These are phyloP conservation scores for Tetraneura akinire DNA, from an alignment of 1,140 invertebrate species.

Conservation along the genomic window DNA sequence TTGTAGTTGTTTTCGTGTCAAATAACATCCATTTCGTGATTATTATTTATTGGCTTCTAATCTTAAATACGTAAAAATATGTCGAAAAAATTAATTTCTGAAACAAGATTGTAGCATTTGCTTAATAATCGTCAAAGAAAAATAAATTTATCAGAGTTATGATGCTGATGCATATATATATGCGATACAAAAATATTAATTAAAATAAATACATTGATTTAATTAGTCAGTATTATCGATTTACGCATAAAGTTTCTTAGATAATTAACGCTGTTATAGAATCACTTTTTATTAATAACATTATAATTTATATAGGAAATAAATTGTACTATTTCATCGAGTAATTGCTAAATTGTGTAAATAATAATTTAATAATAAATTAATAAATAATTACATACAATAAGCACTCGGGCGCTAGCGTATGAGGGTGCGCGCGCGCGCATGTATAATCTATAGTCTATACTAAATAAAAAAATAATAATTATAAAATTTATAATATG, in stretches of 20 bases:
- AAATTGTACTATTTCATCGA: background rate
- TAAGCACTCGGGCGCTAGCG: background rate
- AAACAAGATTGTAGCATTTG: background rate
- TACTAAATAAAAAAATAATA: too few species aligned
- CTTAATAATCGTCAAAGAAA: background rate
- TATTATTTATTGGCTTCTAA: background rate
- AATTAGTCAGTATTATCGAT: conserved; percentile 8
- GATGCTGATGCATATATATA: background rate
- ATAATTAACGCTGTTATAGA: background rate
- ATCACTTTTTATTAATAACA: background rate
- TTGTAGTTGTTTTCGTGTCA: background rate
- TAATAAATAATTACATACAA: conserved; percentile 68
- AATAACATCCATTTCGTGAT: background rate
- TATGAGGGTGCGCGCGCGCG: background rate
- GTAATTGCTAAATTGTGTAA: conserved; percentile 22
- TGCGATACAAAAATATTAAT: background rate
- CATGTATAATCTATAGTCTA: too few species aligned
- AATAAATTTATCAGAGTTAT: background rate
- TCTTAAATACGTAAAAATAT: too few species aligned
- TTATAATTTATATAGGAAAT: conserved; percentile 5
- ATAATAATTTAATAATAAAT: conserved; percentile 63
- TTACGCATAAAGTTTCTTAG: conserved; percentile 10
- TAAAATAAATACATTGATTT: conserved; percentile 11
- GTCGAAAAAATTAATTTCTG: background rate
- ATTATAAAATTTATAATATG: background rate